Conservation (phyloP, 2,113 vertebrate genomes). For the Semnornis frantzii region DNA sequence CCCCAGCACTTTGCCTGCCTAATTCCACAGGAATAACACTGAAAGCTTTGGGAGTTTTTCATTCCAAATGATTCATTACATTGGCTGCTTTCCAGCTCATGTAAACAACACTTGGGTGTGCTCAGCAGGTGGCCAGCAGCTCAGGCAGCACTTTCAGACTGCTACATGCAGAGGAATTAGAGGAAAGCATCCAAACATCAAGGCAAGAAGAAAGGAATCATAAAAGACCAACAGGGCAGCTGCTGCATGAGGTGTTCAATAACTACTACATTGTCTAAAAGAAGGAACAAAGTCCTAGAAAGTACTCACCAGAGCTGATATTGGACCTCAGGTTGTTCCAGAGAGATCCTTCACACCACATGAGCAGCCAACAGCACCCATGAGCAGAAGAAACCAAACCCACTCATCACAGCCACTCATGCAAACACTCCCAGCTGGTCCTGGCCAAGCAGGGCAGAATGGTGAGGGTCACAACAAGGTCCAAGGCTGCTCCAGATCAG, state of each 20-base stretch:
- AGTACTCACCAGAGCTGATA: background rate
- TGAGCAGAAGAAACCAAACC: background rate
- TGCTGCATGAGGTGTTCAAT: background rate
- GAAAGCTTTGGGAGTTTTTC: too few species aligned
- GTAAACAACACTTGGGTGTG: too few species aligned
- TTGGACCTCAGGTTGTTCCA: background rate
- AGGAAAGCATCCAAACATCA: background rate
- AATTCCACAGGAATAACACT: too few species aligned
- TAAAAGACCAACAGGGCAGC: background rate
- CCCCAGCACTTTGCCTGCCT: too few species aligned
- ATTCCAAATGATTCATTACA: too few species aligned
- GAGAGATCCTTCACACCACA: fast-evolving
- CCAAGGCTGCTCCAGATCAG: background rate
- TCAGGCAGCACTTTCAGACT: too few species aligned
- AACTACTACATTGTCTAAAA: background rate
- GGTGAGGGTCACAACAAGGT: too few species aligned
- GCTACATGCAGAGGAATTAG: background rate
- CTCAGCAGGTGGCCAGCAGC: too few species aligned
- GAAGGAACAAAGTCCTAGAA: background rate
- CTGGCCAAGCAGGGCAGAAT: background rate
- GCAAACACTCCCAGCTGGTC: background rate
- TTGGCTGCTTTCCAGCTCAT: too few species aligned
- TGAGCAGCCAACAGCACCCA: background rate
- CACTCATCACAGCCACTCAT: fast-evolving
- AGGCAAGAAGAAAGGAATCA: background rate